These are phyloP conservation scores for Grammomys dolichurus DNA, from an alignment of 2,113 vertebrate genomes.

Conservation along the genomic window DNA sequence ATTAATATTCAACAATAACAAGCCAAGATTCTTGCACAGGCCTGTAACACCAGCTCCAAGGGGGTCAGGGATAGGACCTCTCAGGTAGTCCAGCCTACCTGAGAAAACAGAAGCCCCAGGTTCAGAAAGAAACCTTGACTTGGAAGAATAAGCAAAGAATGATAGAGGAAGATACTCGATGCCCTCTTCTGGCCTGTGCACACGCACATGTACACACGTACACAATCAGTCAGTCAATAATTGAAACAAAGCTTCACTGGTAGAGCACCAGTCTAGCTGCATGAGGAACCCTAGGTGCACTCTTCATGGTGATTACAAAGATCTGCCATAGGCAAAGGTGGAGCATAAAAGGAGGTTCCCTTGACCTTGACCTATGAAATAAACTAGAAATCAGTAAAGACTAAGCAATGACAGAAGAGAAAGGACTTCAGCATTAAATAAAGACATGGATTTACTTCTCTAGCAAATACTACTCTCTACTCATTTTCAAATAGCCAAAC, in stretches of 20 bases:
- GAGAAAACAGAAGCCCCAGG: not conserved
- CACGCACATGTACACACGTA: not conserved
- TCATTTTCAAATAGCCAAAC: conserved; percentile 49
- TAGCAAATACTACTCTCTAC: conserved; percentile 37
- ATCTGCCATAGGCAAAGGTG: not conserved
- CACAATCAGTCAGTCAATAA: not conserved
- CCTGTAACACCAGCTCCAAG: not conserved
- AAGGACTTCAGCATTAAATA: conserved; percentile 49
- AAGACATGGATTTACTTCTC: not conserved
- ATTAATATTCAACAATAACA: not conserved
- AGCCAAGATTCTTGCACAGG: not conserved
- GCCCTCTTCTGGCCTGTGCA: not conserved
- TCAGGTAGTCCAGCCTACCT: not conserved
- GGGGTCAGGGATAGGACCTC: not conserved
- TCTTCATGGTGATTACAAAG: not conserved
- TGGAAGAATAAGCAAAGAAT: not conserved
- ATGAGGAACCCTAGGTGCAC: not conserved
- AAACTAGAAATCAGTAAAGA: not conserved
- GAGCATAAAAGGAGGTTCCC: not conserved
- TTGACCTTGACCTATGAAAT: conserved; percentile 33
- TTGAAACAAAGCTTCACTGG: not conserved
- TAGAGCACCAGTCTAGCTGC: not conserved
- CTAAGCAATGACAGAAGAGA: conserved; percentile 24
- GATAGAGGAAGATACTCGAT: not conserved
- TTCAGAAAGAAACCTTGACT: not conserved